Percentiles rank a stretch among this genome's conserved stretches.
Evolutionary conservation across 1,140 invertebrate species (phyloP).

Genomic region (Neodiprion pinetum): DNA sequence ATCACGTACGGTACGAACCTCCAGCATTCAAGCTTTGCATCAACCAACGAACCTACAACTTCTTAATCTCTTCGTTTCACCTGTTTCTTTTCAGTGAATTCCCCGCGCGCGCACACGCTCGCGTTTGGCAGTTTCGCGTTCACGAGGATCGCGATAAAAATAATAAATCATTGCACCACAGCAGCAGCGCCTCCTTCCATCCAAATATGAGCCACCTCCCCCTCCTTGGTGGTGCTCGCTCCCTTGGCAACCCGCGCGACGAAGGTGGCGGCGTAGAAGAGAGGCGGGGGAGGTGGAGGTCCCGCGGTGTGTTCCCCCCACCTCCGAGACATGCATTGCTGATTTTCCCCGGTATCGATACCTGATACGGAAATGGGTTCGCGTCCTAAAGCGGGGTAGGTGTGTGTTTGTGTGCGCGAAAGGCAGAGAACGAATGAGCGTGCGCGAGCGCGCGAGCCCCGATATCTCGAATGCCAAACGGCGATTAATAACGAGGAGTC

Average conservation of each 20-base stretch:
- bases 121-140: background rate
- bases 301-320: no score
- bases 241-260: constrained; percentile 1
- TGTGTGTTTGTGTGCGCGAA: constrained; percentile 17
- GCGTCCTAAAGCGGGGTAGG: constrained; percentile 6
- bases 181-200: constrained; percentile 9
- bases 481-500: constrained; percentile 57
- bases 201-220: background rate
- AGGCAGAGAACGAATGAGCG: constrained; percentile 17
- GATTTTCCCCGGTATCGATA: constrained; percentile 41
- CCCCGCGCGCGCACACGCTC: background rate
- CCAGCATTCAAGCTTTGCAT: no score
- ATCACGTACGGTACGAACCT: no score
- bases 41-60: background rate
- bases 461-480: constrained; percentile 37
- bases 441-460: background rate
- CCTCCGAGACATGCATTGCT: constrained; percentile 39
- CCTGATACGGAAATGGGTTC: constrained; percentile 55
- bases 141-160: constrained; percentile 45
- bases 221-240: background rate
- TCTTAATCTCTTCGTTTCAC: background rate
- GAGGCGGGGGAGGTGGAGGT: no score
- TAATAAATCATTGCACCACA: constrained; percentile 53
- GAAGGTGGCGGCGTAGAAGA: background rate
- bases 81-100: constrained; percentile 10